Evolutionary conservation across 2,113 vertebrate species (phyloP), one percentile per base, ranked within the genome.

Genomic region (Trichomycterus rosablanca): DNA sequence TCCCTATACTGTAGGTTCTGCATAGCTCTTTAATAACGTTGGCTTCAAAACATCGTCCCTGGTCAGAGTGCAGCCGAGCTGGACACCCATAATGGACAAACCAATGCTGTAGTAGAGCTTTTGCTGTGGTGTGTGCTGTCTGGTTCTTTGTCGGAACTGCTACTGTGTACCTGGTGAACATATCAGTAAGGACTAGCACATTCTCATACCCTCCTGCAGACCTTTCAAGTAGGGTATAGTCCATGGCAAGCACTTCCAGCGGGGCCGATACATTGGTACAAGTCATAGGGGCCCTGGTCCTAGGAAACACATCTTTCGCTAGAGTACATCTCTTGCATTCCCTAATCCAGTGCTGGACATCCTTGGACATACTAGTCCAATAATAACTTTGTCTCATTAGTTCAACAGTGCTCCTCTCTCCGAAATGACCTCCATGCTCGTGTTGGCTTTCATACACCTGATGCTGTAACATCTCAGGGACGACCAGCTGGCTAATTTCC

Each of bases 11-110:
- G 16, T 70, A 70, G 0, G 60, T 2, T 8, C 32, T 37, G 22
- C 51, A 69, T 1, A 57, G 19, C 4, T 62, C 59, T 18, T 37
- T 61, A 2, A 62, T 62, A 0, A 62, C 56, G 26, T 7, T 45
- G 3, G 65, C 56, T n/a, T 70, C 46, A 20, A 70, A 70, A 20
- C 45, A 26, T 2, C 53, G 28, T 4, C 61, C 28, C 11, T 70
- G 59, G 9, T 63, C 35, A 1, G 55, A 43, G 11, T 67, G 64
- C 7, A 59, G 9, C 5, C 37, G 6, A 7, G 64, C 23, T 5
- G 64, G 56, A n/a, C 64, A 59, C 2, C 23, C 56, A 3, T 67
- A 55, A 20, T 61, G n/a, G 0, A 40, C 22, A 40, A 68, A 61
- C 50, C 65, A 67, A 10, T 67, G 37, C n/a, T 53, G 4, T 1